A percentile compares a stretch with the other conserved stretches of the same genome.
phyloP scores from a whole-genome alignment of 2,113 vertebrate genomes.

The Cisticola juncidis region DNA sequence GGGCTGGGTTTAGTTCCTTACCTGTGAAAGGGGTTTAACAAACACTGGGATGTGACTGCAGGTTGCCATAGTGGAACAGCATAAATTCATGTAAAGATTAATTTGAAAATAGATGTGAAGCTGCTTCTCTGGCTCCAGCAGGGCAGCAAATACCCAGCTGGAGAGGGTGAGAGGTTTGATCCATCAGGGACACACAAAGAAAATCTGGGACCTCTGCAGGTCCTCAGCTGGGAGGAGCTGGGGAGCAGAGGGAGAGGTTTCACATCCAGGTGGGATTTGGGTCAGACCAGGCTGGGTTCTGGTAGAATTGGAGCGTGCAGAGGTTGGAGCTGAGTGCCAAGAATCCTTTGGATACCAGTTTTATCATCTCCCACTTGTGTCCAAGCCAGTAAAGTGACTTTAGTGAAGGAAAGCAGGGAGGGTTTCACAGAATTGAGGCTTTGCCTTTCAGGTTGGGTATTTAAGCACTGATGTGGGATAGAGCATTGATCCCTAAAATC shows the following conservation, averaged over 20 bases:
- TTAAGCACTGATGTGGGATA: not conserved
- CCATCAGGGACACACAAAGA: not conserved
- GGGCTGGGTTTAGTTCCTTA: not conserved
- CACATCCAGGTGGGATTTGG: not conserved
- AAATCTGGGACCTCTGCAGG: not conserved
- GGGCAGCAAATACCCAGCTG: not conserved
- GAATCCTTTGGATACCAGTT: not conserved
- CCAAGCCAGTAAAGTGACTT: not conserved
- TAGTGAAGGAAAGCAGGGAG: not conserved
- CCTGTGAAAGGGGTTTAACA: not conserved
- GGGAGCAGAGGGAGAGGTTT: not conserved
- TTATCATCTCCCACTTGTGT: not conserved
- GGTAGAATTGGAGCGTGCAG: not conserved
- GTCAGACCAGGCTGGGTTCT: not conserved
- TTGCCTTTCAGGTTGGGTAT: not conserved
- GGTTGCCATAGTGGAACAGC: not conserved
- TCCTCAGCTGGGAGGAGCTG: not conserved
- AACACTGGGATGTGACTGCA: not conserved
- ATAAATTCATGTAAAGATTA: not conserved
- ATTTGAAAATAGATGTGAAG: not conserved
- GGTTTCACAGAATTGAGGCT: rapidly evolving
- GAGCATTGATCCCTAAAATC: not conserved
- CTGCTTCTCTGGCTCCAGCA: not conserved
- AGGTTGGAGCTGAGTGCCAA: not conserved
- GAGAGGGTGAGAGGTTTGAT: not conserved